Base-by-base conservation (phyloP, 2,797 vertebrate genomes). In the Poecilia wingei region DNA sequence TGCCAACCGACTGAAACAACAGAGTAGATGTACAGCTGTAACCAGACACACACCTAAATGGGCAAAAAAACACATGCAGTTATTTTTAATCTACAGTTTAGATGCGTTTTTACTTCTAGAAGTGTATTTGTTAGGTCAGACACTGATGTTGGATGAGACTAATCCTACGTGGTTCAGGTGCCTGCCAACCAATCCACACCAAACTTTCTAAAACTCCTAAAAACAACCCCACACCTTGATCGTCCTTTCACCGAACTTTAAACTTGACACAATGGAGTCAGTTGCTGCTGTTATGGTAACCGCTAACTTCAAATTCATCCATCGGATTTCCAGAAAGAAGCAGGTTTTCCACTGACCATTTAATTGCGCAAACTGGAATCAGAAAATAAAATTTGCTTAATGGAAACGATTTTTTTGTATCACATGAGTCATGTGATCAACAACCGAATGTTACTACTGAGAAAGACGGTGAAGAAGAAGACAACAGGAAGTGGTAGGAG, bases 231-330 rank as follows among this genome's bases (percentile, higher is more conserved):
- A 64, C 59, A 64, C 31, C 2, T 36, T 36, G 20, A 36, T 64
- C 16, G 16, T 6, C 7, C 31, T 16, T 78, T n/a, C 69, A 47
- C 33, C 33, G 28, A 73, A 64, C 33, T 70, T 72, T 72, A 70
- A 39, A 55, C 76, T 69, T 45, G 36, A n/a, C 36, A 74, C 49
- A 74, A 41, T 74, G 47, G 64, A 77, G 64, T 77, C 25, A 55
- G 47, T 39, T 77, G 68, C 47, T 43, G 36, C 53, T 77, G 36
- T 25, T 16, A 36, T 66, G 18, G 20, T 12, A 43, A 43, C 3
- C 13, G 5, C 20, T 13, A 69, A 43, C 41, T 22, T 43, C 22
- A 43, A 25, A 69, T 43, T 69, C 1, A 69, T n/a, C 39, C 66
- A n/a, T n/a, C 3, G 1, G 20, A 69, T 70, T 70, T n/a, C 41